Conservation (phyloP, 2,797 vertebrate species). For the Ptychobarbus kaznakovi region DNA sequence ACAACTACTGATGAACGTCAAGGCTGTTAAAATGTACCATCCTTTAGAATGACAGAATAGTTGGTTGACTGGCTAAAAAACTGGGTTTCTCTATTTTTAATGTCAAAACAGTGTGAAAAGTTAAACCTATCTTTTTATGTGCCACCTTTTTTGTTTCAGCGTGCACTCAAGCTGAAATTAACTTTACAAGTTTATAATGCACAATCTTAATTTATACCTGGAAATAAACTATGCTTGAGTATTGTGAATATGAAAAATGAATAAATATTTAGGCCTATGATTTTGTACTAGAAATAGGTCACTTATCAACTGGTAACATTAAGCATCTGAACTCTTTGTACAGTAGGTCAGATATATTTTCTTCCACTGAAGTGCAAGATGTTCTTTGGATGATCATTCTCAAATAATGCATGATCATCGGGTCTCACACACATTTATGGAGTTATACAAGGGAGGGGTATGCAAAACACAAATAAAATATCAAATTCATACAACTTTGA, state of each 20-base stretch:
- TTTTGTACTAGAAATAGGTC: background rate
- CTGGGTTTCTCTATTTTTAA: background rate
- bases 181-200: background rate
- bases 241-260: background rate
- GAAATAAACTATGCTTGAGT: background rate
- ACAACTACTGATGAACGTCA: conserved; percentile 10
- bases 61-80: background rate
- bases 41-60: background rate
- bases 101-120: background rate
- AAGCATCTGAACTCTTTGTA: background rate
- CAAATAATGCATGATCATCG: background rate
- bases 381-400: conserved; percentile 2
- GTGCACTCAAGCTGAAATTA: background rate
- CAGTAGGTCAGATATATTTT: background rate
- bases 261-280: background rate
- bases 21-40: background rate
- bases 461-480: background rate
- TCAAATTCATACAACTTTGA: background rate
- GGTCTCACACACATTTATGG: background rate
- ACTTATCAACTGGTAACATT: background rate
- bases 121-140: background rate
- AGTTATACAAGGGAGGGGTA: background rate
- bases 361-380: background rate
- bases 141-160: background rate
- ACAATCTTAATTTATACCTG: background rate